phyloP scores from a whole-genome alignment of 2,888 invertebrate genomes.

The Microplitis manilae region DNA sequence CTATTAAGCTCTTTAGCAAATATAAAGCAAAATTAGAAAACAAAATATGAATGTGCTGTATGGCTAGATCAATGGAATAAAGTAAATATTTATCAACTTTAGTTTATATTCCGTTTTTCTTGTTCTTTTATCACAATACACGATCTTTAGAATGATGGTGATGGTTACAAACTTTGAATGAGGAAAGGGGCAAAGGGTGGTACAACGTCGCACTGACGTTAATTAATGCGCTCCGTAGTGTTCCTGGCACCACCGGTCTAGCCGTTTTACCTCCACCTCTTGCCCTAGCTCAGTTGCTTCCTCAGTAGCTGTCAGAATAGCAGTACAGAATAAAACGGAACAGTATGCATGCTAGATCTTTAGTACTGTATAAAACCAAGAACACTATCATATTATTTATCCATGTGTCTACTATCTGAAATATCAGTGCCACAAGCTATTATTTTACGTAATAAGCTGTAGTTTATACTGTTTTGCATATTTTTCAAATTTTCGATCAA shows the following conservation, averaged over 20 bases:
- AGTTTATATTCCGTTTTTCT: conserved; percentile 10
- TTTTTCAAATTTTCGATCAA: no score
- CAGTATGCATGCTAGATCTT: conserved; percentile 3
- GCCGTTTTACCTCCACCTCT: conserved; percentile 23
- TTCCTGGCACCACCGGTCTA: conserved; percentile 51
- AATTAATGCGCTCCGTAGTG: conserved; percentile 59
- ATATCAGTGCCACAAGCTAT: neutral
- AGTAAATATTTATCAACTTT: conserved; percentile 7
- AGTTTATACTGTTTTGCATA: neutral
- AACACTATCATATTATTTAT: conserved; percentile 18
- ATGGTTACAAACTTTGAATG: neutral
- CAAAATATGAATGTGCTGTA: neutral
- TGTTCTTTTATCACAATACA: conserved; percentile 37
- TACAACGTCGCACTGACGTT: conserved; percentile 55
- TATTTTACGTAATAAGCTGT: conserved; percentile 2
- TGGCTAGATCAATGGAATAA: conserved; percentile 26
- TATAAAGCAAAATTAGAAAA: conserved; percentile 13
- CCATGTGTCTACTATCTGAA: conserved; percentile 9
- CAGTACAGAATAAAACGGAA: conserved; percentile 8
- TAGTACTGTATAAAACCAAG: conserved; percentile 4
- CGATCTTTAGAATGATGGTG: conserved; percentile 29
- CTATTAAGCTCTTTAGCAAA: neutral
- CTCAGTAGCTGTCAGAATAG: conserved; percentile 33
- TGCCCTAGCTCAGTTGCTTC: conserved; percentile 25
- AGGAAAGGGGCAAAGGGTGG: conserved; percentile 37